A percentile compares a stretch with the other conserved stretches of the same genome.
Conservation (phyloP, 2,113 vertebrate genomes). For the Hippotragus niger region DNA sequence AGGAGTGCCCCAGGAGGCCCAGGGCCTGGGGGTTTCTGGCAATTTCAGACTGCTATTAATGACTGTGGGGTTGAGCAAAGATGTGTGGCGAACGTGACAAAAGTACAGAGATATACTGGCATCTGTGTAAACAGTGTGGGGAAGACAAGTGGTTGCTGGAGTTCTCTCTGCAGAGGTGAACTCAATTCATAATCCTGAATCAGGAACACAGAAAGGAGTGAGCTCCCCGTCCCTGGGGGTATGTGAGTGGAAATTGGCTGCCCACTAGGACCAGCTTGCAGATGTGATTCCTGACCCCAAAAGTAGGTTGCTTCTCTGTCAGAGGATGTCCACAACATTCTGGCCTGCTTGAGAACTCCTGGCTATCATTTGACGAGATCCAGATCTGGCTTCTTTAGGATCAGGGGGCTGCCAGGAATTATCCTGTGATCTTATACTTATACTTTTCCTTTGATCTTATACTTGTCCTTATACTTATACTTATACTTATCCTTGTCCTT, state of each 20-base stretch:
- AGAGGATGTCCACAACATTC: not conserved
- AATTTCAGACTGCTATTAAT: not conserved
- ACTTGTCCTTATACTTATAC: not conserved
- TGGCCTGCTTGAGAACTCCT: not conserved
- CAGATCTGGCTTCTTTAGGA: not conserved
- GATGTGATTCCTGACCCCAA: not conserved
- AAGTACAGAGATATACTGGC: not conserved
- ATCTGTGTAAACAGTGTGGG: not conserved
- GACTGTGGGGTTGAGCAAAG: not conserved
- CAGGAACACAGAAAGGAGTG: not conserved
- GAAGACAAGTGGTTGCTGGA: rapidly evolving
- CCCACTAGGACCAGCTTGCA: not conserved
- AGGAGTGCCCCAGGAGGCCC: not conserved
- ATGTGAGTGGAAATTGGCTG: not conserved
- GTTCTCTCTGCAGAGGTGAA: not conserved
- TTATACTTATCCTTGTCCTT: too few relatives aligned
- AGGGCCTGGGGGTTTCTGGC: not conserved
- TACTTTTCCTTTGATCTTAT: not conserved
- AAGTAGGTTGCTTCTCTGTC: not conserved
- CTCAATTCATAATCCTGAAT: not conserved
- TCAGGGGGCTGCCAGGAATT: not conserved
- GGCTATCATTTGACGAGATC: not conserved
- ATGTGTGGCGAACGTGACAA: rapidly evolving
- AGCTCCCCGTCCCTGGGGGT: not conserved
- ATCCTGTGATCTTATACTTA: not conserved